Conservation (phyloP, 2,888 invertebrate species). For the Pardosa pseudoannulata region DNA sequence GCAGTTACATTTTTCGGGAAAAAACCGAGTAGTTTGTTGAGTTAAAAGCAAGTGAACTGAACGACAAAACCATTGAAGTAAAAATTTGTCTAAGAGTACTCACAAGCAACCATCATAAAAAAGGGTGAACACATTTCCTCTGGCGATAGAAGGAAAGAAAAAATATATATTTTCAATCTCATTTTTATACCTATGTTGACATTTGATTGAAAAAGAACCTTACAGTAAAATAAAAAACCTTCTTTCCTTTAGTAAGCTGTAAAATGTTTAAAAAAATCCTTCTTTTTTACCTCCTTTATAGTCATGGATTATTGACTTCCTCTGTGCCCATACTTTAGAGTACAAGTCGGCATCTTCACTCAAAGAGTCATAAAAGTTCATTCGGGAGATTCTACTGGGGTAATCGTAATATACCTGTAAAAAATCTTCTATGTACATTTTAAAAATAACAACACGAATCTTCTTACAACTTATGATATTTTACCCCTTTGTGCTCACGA, state of each 20-base stretch:
- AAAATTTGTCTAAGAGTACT: constrained; percentile 1
- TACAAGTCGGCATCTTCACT: constrained; percentile 24
- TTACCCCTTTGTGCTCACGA: no score
- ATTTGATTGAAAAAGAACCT: constrained; percentile 60
- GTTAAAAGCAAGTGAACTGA: constrained; percentile 24
- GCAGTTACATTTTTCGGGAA: no score
- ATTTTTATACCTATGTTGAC: constrained; percentile 47
- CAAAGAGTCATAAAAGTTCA: constrained; percentile 36
- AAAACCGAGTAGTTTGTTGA: constrained; percentile 21
- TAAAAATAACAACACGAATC: no score
- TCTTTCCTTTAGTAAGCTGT: constrained; percentile 29
- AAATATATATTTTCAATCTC: constrained; percentile 25
- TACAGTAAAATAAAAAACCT: constrained; percentile 39
- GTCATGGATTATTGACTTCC: constrained; percentile 56
- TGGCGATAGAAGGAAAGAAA: constrained; percentile 35
- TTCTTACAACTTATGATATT: no score
- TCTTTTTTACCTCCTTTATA: constrained; percentile 60
- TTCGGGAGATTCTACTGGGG: constrained; percentile 27
- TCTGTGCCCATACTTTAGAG: constrained; percentile 8
- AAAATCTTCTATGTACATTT: no score
- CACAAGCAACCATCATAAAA: constrained; percentile 40
- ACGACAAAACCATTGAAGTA: constrained; percentile 21
- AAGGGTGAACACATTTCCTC: constrained; percentile 52
- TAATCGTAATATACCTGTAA: constrained; percentile 56
- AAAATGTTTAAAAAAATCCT: constrained; percentile 25